Conservation (phyloP, 92 coral and sea anemone genomes). For the Virgularia gustaviana region DNA sequence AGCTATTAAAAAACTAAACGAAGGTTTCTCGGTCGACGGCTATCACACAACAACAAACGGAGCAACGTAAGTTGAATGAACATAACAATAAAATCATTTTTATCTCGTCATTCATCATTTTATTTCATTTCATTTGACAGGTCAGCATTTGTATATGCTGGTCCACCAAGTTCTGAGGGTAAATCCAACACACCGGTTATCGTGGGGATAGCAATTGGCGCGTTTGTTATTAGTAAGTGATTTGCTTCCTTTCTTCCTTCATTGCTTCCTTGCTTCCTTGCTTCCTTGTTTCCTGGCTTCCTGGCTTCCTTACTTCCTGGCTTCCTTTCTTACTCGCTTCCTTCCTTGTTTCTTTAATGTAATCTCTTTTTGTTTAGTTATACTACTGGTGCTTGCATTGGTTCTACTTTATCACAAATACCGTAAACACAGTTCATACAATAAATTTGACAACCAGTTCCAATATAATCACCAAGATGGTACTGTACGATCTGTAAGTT, state of each 20-base stretch:
- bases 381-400: background rate
- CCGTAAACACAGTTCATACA: constrained; percentile 15
- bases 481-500: no score
- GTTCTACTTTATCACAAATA: constrained; percentile 2
- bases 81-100: background rate
- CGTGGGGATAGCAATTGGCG: constrained; percentile 23
- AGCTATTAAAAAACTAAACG: background rate
- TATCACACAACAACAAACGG: constrained; percentile 2
- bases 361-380: constrained; percentile 1
- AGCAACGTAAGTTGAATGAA: background rate
- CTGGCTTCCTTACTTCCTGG: background rate
- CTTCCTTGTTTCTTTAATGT: no score
- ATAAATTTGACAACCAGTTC: constrained; percentile 18
- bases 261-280: background rate
- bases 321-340: background rate
- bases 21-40: background rate
- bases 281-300: background rate
- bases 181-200: constrained; percentile 1
- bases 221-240: no score
- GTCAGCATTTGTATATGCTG: no score
- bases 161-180: background rate
- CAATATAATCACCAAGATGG: constrained; percentile 14
- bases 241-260: background rate
- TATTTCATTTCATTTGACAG: no score
- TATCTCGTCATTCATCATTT: no score